Evolutionary conservation across 2,888 invertebrate species (phyloP).

Genomic region (Chrysomela aeneicollis): DNA sequence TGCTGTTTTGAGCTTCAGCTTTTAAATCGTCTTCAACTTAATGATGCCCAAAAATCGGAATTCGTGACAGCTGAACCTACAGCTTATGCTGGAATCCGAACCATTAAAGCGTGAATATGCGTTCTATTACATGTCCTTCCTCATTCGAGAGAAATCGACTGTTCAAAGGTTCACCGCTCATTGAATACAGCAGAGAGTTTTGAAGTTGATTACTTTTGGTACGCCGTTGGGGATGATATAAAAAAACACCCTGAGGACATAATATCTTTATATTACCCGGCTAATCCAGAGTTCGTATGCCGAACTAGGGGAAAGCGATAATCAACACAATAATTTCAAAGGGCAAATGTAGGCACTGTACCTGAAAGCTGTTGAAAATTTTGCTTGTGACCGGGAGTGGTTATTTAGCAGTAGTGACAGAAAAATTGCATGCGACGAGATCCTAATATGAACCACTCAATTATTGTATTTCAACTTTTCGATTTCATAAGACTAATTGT

Average conservation of each 20-base stretch:
- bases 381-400: not conserved
- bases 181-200: constrained; percentile 26
- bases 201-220: constrained; percentile 15
- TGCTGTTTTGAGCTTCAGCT: no score
- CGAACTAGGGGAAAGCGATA: constrained; percentile 13
- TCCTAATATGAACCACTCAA: no score
- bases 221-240: constrained; percentile 5
- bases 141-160: constrained; percentile 15
- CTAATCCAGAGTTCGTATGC: constrained; percentile 25
- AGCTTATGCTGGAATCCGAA: no score
- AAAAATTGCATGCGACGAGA: no score
- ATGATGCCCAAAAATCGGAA: no score
- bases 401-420: no score
- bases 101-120: no score
- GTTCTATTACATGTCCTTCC: no score
- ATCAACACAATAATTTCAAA: constrained; percentile 21
- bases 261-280: constrained; percentile 27
- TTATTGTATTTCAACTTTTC: no score
- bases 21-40: no score
- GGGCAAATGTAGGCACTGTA: constrained; percentile 9
- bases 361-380: constrained; percentile 9
- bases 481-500: no score
- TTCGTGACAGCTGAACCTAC: no score
- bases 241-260: constrained; percentile 20
- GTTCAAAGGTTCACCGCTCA: constrained; percentile 16